Evolutionary conservation across 2,797 vertebrate genomes (phyloP), one percentile per base, ranked within the genome.

Genomic region (Podargus strigoides): DNA sequence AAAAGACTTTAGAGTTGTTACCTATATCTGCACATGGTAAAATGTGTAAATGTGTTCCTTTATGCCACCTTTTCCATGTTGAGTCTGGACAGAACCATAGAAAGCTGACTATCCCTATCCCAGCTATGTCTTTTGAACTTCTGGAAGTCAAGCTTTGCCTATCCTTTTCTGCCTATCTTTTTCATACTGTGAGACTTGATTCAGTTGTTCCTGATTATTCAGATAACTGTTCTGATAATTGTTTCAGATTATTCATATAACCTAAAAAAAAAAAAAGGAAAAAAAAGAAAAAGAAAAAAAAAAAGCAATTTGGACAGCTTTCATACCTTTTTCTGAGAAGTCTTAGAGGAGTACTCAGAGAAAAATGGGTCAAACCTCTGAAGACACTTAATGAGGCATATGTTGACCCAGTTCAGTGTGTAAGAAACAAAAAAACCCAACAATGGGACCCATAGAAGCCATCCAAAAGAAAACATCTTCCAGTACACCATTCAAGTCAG

Each of bases 291-390:
- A 27, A 50, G 17, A 28, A 50, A 50, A 4, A 27, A 24, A 28
- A 50, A 28, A 26, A 50, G 21, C 14, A 49, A 56, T 91, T 41
- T 75, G 20, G 19, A 19, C 37, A 82, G 44, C 39, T 92, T 94
- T 92, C 12, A 73, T 79, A 47, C 26, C 7, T 39, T 80, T 47
- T 73, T 73, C 30, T 12, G 41, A 85, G 75, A 59, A 26, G 26
- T n/a, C 58, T 81, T 72, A 9, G 47, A 63, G 72, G 53, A 90
- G 17, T 46, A 46, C 42, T 68, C 53, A 53, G 46, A 84, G 52
- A 64, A 88, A 85, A 94, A 67, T 84, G 79, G 64, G 62, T 83
- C 64, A 89, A 12, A 78, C 64, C 78, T 95, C 84, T 56, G 80
- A 93, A 91, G 63, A 73, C 19, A 15, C 22, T 68, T 83, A 63